Evolutionary conservation across 2,888 invertebrate genomes (phyloP).

Genomic region (Pseudococcus jackbeardsleyi): DNA sequence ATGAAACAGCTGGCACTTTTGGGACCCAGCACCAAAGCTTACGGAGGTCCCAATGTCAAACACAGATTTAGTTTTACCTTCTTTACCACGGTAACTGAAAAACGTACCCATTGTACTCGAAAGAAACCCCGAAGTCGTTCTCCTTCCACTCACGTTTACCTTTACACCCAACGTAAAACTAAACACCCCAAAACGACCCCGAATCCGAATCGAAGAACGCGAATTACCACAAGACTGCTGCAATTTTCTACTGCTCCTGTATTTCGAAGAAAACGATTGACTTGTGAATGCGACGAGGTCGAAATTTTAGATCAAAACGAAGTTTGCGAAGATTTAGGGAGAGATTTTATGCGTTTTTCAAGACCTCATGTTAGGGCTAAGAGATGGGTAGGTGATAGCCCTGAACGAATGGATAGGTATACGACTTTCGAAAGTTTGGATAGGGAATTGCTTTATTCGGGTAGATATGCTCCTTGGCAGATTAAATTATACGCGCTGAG

Average conservation of each 20-base stretch:
- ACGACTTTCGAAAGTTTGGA: slow-evolving; percentile 30
- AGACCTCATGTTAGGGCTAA: not conserved
- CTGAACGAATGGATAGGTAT: slow-evolving; percentile 20
- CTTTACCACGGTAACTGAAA: not conserved
- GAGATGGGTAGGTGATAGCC: not conserved
- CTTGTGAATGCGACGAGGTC: not conserved
- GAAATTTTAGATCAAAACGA: not conserved
- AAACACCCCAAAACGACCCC: not conserved
- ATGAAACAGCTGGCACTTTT: not conserved
- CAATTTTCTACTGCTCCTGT: slow-evolving; percentile 9
- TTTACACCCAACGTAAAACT: not conserved
- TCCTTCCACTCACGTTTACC: not conserved
- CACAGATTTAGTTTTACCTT: not conserved
- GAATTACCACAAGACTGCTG: not conserved
- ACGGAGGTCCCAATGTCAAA: slow-evolving; percentile 1
- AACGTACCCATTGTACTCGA: not conserved
- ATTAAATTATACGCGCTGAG: slow-evolving; percentile 9
- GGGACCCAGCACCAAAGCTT: slow-evolving; percentile 19
- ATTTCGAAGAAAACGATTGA: slow-evolving; percentile 7
- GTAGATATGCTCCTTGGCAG: slow-evolving; percentile 42
- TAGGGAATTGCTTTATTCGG: slow-evolving; percentile 8
- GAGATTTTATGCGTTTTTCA: not conserved
- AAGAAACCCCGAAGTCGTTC: not conserved
- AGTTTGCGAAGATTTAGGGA: not conserved
- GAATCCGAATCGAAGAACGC: not conserved